Conservation (phyloP, 2,797 vertebrate species). For the Phalanger gymnotis region DNA sequence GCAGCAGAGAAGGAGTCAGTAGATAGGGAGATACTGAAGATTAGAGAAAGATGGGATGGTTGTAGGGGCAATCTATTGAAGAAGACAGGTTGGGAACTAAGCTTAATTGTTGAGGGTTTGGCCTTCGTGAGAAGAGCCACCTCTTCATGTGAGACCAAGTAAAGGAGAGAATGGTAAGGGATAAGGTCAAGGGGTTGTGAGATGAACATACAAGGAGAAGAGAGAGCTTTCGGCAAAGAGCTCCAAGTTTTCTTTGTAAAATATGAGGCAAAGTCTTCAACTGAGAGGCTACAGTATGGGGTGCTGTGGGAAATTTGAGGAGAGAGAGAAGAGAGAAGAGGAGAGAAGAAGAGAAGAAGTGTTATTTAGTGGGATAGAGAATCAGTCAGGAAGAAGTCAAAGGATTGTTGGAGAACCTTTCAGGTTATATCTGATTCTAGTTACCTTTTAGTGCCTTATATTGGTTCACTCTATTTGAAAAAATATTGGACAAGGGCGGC, state of each 20-base stretch:
- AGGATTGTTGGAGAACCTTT: background rate
- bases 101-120: background rate
- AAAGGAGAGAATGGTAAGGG: background rate
- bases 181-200: background rate
- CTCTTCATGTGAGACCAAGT: background rate
- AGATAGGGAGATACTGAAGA: background rate
- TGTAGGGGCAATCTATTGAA: background rate
- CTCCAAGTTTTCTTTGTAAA: background rate
- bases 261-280: background rate
- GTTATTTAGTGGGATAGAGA: background rate
- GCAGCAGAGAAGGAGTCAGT: background rate
- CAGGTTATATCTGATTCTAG: background rate
- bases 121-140: background rate
- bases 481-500: too few relatives aligned
- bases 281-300: background rate
- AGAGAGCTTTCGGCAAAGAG: background rate
- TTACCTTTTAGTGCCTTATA: background rate
- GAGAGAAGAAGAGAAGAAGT: too few relatives aligned
- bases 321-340: background rate
- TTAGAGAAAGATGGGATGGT: background rate
- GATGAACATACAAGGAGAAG: background rate
- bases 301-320: background rate
- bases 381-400: background rate
- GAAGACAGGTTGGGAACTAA: background rate
- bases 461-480: background rate